phyloP scores from a whole-genome alignment of 2,888 invertebrate genomes.

The Patella ulyssiponensis region DNA sequence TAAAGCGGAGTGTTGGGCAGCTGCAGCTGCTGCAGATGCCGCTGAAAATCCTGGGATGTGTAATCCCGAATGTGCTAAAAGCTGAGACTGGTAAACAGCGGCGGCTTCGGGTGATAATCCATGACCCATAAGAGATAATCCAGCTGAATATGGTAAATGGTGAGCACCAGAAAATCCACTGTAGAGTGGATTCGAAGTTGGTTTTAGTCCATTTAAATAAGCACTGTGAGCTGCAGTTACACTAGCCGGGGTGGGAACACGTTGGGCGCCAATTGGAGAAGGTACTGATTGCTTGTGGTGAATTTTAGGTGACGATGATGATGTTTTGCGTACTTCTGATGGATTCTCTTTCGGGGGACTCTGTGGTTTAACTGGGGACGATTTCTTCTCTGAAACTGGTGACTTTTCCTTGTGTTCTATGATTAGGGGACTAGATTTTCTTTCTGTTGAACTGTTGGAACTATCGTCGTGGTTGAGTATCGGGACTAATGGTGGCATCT shows the following conservation, averaged over 20 bases:
- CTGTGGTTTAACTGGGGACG: background rate
- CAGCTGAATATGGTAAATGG: background rate
- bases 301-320: background rate
- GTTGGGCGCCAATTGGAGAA: background rate
- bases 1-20: constrained; percentile 54
- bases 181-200: background rate
- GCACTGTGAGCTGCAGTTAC: constrained; percentile 3
- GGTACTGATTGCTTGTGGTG: background rate
- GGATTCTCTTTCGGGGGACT: background rate
- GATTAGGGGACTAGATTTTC: background rate
- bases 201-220: constrained; percentile 5
- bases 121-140: constrained; percentile 13
- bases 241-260: background rate
- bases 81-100: constrained; percentile 29
- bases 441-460: background rate
- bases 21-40: constrained; percentile 44
- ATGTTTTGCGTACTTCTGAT: background rate
- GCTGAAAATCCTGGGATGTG: constrained; percentile 35
- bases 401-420: background rate
- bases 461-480: constrained; percentile 38
- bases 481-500: constrained; percentile 68
- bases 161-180: background rate
- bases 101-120: constrained; percentile 39
- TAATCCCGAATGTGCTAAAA: background rate
- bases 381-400: background rate